These are phyloP conservation scores for Cinclus mexicanus DNA, from an alignment of 2,113 vertebrate genomes.

Conservation along the genomic window DNA sequence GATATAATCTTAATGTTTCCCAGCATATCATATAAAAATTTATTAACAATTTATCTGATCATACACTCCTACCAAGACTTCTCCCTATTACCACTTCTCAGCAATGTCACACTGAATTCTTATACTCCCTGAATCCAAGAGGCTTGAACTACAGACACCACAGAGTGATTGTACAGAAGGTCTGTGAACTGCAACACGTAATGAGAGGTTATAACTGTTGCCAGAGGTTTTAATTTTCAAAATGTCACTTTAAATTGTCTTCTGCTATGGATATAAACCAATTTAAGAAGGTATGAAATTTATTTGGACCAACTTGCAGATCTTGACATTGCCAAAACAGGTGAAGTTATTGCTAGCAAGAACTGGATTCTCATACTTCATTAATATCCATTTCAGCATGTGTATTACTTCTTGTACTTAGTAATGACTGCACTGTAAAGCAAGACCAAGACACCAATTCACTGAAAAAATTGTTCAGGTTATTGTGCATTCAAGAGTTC, in stretches of 20 bases:
- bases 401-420: neutral
- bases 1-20: neutral
- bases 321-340: neutral
- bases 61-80: neutral
- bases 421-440: neutral
- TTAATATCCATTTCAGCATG: neutral
- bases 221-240: conserved; percentile 10
- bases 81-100: neutral
- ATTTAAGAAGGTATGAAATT: neutral
- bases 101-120: neutral
- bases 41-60: neutral
- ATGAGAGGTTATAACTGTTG: neutral
- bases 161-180: neutral
- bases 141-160: neutral
- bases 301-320: neutral
- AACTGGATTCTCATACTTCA: neutral
- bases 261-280: neutral
- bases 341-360: neutral
- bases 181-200: neutral
- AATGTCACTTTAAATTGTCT: neutral
- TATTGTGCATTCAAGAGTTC: neutral
- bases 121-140: neutral
- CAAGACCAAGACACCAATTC: neutral
- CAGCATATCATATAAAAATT: neutral
- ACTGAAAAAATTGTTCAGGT: neutral